phyloP scores from a whole-genome alignment of 2,113 vertebrate species.

The Melanocharis versteri region DNA sequence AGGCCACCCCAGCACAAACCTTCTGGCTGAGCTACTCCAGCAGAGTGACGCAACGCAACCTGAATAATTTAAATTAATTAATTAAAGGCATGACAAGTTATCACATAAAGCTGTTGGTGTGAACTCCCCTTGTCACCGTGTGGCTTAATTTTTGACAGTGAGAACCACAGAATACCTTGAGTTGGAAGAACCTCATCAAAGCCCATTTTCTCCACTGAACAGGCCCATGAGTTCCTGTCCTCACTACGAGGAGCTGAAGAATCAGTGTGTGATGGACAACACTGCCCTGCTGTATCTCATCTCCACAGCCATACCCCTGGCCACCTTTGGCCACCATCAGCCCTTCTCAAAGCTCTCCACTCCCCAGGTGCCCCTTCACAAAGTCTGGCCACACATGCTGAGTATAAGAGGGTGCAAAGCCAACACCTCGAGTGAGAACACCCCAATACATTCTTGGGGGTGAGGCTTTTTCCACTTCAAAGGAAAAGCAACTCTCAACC shows the following conservation, averaged over 20 bases:
- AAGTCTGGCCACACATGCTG: rapidly evolving
- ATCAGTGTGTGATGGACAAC: rapidly evolving
- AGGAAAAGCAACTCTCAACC: rapidly evolving
- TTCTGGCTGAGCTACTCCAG: not conserved
- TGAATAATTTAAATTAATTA: not conserved
- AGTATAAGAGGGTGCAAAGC: not conserved
- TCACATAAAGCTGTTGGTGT: rapidly evolving
- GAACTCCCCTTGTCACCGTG: rapidly evolving
- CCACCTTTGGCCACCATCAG: not conserved
- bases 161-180: not conserved
- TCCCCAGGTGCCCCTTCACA: not conserved
- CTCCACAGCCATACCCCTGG: rapidly evolving
- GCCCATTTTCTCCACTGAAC: not conserved
- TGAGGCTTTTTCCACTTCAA: not conserved
- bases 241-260: not conserved
- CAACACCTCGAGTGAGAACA: rapidly evolving
- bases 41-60: rapidly evolving
- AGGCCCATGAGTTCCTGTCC: not conserved
- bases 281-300: not conserved
- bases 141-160: not conserved
- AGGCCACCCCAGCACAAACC: not conserved
- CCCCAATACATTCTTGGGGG: rapidly evolving
- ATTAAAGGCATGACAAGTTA: not conserved
- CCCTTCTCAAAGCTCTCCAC: not conserved
- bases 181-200: not conserved